Evolutionary conservation across 2,888 invertebrate genomes (phyloP).

Genomic region (Nomada hirtipes): DNA sequence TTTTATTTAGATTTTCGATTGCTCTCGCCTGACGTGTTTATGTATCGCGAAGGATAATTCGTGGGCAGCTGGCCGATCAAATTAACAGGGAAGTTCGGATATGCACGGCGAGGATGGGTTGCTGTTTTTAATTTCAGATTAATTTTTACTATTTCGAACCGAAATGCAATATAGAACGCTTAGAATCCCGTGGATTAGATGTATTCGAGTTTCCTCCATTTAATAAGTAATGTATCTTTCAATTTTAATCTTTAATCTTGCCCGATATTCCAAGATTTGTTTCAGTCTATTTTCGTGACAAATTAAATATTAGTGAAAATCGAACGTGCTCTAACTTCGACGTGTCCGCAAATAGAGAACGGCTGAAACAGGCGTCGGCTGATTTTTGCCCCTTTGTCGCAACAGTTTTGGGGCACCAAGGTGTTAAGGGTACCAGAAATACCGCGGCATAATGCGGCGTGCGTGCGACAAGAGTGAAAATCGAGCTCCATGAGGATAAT

Average conservation of each 20-base stretch:
- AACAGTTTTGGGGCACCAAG: slow-evolving; percentile 20
- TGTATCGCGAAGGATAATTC: not conserved
- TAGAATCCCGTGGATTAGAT: not conserved
- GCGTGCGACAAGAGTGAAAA: slow-evolving; percentile 55
- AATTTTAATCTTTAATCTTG: too few species aligned
- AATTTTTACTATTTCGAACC: too few species aligned
- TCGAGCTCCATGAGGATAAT: slow-evolving; percentile 60
- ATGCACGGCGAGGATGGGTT: too few species aligned
- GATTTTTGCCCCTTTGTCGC: slow-evolving; percentile 34
- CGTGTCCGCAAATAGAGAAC: slow-evolving; percentile 12
- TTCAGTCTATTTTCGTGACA: not conserved
- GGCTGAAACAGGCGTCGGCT: slow-evolving; percentile 8
- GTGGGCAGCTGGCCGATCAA: not conserved
- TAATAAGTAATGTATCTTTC: too few species aligned
- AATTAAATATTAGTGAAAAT: not conserved
- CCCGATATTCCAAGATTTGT: too few species aligned
- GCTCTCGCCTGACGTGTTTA: not conserved
- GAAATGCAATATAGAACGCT: not conserved
- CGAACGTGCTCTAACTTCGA: not conserved
- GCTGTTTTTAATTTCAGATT: too few species aligned
- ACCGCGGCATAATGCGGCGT: slow-evolving; percentile 22
- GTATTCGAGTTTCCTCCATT: too few species aligned
- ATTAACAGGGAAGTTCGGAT: not conserved
- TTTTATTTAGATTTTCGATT: not conserved
- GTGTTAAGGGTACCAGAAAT: slow-evolving; percentile 46